phyloP scores from a whole-genome alignment of 1,140 invertebrate species.

The Mercenaria mercenaria region DNA sequence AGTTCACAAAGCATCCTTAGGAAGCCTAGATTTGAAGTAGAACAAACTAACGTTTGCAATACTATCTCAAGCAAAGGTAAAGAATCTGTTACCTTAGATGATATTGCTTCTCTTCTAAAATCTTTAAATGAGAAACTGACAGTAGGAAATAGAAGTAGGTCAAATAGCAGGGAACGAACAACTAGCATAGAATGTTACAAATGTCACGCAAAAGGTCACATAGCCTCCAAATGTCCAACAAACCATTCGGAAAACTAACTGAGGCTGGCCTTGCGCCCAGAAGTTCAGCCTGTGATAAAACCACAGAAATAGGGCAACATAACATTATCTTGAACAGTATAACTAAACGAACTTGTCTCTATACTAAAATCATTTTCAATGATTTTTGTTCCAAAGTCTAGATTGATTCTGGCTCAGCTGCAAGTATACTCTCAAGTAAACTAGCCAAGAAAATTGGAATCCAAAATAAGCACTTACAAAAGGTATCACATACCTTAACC shows the following conservation, averaged over 20 bases:
- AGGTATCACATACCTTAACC: slow-evolving; percentile 10
- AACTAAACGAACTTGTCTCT: neutral
- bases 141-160: neutral
- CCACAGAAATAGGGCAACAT: neutral
- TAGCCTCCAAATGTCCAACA: neutral
- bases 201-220: slow-evolving; percentile 25
- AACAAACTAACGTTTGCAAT: too few relatives aligned
- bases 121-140: neutral
- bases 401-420: slow-evolving; percentile 36
- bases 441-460: slow-evolving; percentile 31
- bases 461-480: neutral
- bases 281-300: slow-evolving; percentile 25
- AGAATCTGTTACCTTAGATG: neutral
- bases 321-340: neutral
- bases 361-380: neutral
- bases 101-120: neutral
- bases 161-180: slow-evolving; percentile 1
- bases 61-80: neutral
- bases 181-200: slow-evolving; percentile 11
- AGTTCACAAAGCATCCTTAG: slow-evolving; percentile 1
- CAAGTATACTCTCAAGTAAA: slow-evolving; percentile 1
- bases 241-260: slow-evolving; percentile 17
- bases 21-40: slow-evolving; percentile 10
- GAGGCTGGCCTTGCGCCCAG: slow-evolving; percentile 34
- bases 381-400: neutral